Base-by-base conservation (phyloP, 2,797 vertebrate genomes). In the Scyliorhinus canicula region DNA sequence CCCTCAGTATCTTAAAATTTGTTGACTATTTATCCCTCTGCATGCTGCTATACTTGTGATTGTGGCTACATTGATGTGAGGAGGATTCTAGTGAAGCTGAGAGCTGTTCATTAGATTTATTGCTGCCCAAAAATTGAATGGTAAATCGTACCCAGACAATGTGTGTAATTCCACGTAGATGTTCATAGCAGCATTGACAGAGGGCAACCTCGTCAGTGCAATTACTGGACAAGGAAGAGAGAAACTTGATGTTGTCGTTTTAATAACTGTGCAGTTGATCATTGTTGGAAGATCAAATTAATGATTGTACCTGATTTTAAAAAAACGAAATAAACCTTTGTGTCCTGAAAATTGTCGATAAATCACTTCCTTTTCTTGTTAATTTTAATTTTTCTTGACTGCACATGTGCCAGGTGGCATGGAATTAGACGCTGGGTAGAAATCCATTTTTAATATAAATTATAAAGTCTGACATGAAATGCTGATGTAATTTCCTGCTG, bases 381-480 rank as follows among this genome's bases (percentile, higher is more conserved):
- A 63, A 91, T 60, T 91, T 65, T 71, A 93, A 93, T 93, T 47
- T 65, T n/a, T 93, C 63, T 67, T 71, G 28, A 67, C 52, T 93
- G 44, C 44, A 47, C 4, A 52, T 69, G 65, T 71, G 40, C 44
- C 28, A 21, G 44, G 93, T 69, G 65, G 65, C 40, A 40, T 6
- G 9, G 63, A 14, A 93, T 71, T n/a, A 71, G 63, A n/a, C 50
- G 44, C 44, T 69, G 65, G 90, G 63, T 11, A 69, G 47, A 35
- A 71, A 71, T 74, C 31, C 35, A n/a, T 74, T 50, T 35, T 71
- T 74, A 71, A 19, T 57, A 93, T 52, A 74, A 94, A 55, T 71
- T 94, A 94, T 21, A 52, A 71, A 19, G 28, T 52, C 47, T 74
- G 50, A 35, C 28, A 94, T 94, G 93, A 74, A 90, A 94, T 94